Evolutionary conservation across 2,797 vertebrate genomes (phyloP), one percentile per base, ranked within the genome.

Genomic region (Anableps anableps): DNA sequence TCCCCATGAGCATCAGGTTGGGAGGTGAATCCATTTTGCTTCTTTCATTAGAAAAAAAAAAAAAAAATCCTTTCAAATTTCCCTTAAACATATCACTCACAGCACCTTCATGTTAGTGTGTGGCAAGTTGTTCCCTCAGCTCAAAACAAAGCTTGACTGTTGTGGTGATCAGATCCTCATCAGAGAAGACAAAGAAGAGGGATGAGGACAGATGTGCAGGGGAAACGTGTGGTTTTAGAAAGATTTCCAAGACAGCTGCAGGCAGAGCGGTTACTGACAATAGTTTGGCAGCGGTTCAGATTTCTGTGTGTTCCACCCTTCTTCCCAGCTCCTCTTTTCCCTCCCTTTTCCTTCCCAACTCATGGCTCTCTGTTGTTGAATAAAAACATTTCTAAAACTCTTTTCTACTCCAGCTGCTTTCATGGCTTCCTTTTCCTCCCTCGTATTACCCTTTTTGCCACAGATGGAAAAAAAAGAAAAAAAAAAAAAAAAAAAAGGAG

Each of bases 241-340:
- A 90, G 87, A 91, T 88, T 86, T 92, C 58, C 79, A 78, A 85
- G 84, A 90, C 92, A 93, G 92, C 93, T 94, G 94, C 91, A 89
- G 90, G 91, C 87, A 0, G 76, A 85, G 85, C 82, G 79, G 87
- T 86, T 93, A 81, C 85, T 88, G 88, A 91, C 87, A 93, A 94
- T 79, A 86, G 86, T 89, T 89, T 91, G 92, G 91, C 93, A 82
- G 84, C 26, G 85, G 82, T 90, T 92, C 93, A 92, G 48, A 82
- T 91, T 87, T 88, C 86, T 82, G 60, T 78, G 75, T 79, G 76
- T 76, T 83, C 91, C 81, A 82, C 79, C 82, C 86, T 81, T 77
- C 80, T 88, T 53, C 62, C 80, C 76, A 77, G 80, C 82, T 88
- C 76, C 66, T n/a, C 74, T 76, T 72, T 3, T 64, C 58, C 68